These are phyloP conservation scores for Acomys russatus DNA, from an alignment of 2,797 vertebrate species.

Conservation along the genomic window DNA sequence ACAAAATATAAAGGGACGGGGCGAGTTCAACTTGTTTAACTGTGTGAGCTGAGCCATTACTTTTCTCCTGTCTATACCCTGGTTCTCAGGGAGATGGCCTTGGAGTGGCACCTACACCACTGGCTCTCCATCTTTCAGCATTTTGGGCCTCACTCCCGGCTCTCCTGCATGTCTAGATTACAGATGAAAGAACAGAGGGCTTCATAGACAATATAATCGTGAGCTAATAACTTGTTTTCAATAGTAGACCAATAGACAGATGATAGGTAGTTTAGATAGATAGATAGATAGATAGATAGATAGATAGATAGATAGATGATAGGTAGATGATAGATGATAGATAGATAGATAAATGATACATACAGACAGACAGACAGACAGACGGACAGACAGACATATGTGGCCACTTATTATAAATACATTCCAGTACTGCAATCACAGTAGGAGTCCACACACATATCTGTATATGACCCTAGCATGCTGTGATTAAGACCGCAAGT, in stretches of 20 bases:
- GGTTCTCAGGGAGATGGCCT: background rate
- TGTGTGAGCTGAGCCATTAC: background rate
- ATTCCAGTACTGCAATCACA: background rate
- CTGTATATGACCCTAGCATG: too few relatives aligned
- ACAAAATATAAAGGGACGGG: too few relatives aligned
- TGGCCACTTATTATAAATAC: background rate
- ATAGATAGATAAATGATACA: background rate
- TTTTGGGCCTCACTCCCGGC: too few relatives aligned
- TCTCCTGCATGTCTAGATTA: background rate
- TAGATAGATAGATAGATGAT: too few relatives aligned
- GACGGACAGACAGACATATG: background rate
- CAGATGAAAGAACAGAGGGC: background rate
- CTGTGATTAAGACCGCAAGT: background rate
- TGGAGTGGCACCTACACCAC: background rate
- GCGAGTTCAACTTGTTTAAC: background rate
- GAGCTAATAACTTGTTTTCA: background rate
- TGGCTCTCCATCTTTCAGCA: background rate
- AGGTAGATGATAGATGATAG: background rate
- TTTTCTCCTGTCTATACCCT: background rate
- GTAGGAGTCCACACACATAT: too few relatives aligned
- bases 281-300: background rate
- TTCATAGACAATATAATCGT: background rate
- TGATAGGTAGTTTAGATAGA: background rate
- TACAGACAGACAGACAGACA: background rate
- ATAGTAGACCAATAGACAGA: background rate